Conservation (phyloP, 1,140 invertebrate species). For the Sarcophaga peregrina region DNA sequence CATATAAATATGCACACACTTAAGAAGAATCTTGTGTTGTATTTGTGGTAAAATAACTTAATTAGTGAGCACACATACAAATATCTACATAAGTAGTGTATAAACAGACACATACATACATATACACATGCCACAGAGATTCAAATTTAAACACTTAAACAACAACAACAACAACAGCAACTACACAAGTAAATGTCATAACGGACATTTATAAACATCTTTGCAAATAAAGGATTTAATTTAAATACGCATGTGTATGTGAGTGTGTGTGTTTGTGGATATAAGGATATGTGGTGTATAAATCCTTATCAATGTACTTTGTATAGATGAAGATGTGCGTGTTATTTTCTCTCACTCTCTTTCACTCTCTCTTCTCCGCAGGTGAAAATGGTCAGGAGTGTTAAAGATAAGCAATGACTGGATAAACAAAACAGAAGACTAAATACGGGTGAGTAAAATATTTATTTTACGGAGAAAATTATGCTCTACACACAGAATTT, state of each 20-base stretch:
- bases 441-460: no score
- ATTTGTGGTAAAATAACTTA: constrained; percentile 5
- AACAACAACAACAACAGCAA: no score
- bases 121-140: background rate
- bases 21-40: background rate
- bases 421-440: no score
- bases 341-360: no score
- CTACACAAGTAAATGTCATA: background rate
- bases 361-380: no score
- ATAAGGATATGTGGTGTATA: background rate
- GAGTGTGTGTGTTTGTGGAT: background rate
- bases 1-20: no score
- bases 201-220: background rate
- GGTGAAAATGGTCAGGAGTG: no score
- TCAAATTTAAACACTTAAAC: no score
- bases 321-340: no score
- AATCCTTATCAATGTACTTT: background rate
- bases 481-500: no score
- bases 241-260: background rate
- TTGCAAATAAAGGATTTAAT: background rate
- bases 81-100: background rate
- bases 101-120: background rate
- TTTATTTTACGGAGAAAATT: no score
- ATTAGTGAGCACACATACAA: background rate
- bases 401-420: no score